Evolutionary conservation across 2,797 vertebrate genomes (phyloP).

Genomic region (Molossus molossus): DNA sequence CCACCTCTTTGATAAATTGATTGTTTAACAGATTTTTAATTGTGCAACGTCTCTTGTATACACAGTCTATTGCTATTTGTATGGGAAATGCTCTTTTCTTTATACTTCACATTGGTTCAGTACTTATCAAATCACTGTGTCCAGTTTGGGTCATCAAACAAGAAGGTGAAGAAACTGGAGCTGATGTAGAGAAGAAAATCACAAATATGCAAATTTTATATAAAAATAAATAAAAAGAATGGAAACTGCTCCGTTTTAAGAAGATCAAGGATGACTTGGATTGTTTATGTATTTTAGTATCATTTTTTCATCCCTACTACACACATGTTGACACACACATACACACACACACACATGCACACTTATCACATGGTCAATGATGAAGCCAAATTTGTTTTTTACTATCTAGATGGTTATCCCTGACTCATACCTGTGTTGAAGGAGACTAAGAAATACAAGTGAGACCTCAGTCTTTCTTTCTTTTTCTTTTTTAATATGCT

Average conservation of each 20-base stretch:
- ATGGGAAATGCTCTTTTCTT: neutral
- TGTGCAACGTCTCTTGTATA: neutral
- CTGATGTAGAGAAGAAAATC: neutral
- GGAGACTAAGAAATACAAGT: neutral
- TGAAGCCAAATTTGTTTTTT: neutral
- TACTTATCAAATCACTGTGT: constrained; percentile 5
- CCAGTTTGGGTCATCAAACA: neutral
- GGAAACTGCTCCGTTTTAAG: constrained; percentile 40
- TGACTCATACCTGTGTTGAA: neutral
- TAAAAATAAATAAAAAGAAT: constrained; percentile 4
- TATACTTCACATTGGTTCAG: neutral
- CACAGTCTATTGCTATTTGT: neutral
- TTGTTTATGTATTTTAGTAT: constrained; percentile 17
- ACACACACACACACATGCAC: neutral
- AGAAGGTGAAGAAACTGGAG: constrained; percentile 31
- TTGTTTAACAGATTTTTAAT: constrained; percentile 28
- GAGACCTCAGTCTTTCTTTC: neutral
- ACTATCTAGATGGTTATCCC: neutral
- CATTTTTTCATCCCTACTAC: neutral
- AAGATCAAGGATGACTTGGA: neutral
- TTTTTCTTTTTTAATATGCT: neutral
- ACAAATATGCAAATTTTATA: constrained; percentile 26
- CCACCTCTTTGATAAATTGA: neutral
- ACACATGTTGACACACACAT: fast-evolving
- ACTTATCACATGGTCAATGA: fast-evolving